Evolutionary conservation across 1,140 invertebrate species (phyloP), one percentile per base, ranked within the genome.

Genomic region (Acromyrmex charruanus): DNA sequence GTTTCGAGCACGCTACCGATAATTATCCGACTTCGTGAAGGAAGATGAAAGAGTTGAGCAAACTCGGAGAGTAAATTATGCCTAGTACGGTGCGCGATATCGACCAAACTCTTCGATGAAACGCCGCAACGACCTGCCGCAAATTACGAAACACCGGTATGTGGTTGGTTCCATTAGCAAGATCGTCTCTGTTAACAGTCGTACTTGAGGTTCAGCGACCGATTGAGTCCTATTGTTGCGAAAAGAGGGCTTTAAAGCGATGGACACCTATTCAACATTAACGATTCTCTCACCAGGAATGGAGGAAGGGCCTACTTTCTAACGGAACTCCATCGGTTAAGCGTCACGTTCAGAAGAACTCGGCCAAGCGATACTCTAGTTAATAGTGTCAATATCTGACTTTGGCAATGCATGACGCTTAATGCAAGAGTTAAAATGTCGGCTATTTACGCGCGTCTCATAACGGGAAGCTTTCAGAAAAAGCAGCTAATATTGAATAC

Each of bases 101-200:
- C 88, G 91, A 92, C 88, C 87, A 91, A 92, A 91, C 91, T 87
- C 58, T n/a, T 9, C 14, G 28, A 18, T n/a, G 63, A 55, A 81
- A 77, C 77, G 59, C 86, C 65, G 85, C 72, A 91, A 91, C 66
- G 74, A 79, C 51, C 71, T 77, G 63, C 77, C 31, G 21, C n/a
- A 77, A 77, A 39, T 39, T 49, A n/a, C 69, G 74, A 81, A 84
- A 86, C 21, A 10, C 25, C 71, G 65, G 39, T 51, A 35, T 79
- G 66, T 39, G 77, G 74, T 81, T 55, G 88, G 39, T 53, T 39
- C 59, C 51, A 65, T 63, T 71, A 81, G 53, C 49, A 49, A 21
- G 12, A 18, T 10, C 35, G 44, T 58, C 58, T 55, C 12, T 25
- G 10, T 74, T 44, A 39, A 18, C 71, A 51, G 31, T 35, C 25